Evolutionary conservation across 2,113 vertebrate genomes (phyloP), one percentile per base, ranked within the genome.

Genomic region (Sturnus vulgaris): DNA sequence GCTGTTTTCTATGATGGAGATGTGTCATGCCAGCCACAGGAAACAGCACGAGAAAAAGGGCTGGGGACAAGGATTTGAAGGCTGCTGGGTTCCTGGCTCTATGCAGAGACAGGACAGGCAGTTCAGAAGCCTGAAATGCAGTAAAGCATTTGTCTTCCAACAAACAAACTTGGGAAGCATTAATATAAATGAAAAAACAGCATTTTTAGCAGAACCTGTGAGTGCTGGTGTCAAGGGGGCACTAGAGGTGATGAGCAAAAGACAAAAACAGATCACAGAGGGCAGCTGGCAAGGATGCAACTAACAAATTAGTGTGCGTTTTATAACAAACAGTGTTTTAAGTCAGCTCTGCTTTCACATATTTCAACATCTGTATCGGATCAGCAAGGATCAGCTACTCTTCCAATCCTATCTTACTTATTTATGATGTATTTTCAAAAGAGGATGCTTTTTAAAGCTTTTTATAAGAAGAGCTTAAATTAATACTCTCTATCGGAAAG

Each of bases 381-480:
- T 96, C 70, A 86, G 64, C 19, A 91, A 63, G 82, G 88, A 94
- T 88, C 64, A 93, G 82, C 87, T 73, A 86, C 75, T 92, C 49
- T 94, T 95, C 63, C 94, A 96, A 94, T 92, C 92, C 78, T 33
- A 57, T 84, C 88, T 94, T 95, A 93, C 23, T 89, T 91, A 92
- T 90, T 92, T 70, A 88, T 61, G n/a, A 86, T 94, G 59, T 59
- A 75, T 95, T 96, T 96, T 89, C 63, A 17, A 81, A 92, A 84
- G 61, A 94, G 85, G 91, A 90, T 91, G 49, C 40, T 94, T 85
- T 92, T 77, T 82, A 92, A 91, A 90, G 89, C 88, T 88, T 96
- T 96, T 82, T 90, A 76, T 92, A 95, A 93, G 60, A 96, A 75
- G 73, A 95, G 82, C 73, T 93, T 95, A 95, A 86, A 93, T 84